Evolutionary conservation across 2,113 vertebrate genomes (phyloP).

Genomic region (Peromyscus californicus): DNA sequence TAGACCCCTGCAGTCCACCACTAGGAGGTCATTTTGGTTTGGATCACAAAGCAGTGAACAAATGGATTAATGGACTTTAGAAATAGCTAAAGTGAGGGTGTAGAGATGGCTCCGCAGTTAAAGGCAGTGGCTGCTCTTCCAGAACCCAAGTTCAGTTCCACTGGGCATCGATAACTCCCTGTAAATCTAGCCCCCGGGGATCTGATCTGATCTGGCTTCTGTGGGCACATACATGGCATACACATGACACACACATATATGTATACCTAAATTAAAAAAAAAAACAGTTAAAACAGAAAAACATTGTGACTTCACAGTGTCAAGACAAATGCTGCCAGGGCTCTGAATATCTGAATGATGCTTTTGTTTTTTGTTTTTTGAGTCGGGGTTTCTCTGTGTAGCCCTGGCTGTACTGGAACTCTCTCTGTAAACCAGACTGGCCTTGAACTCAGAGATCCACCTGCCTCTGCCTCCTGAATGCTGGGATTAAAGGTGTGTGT

Average conservation of each 20-base stretch:
- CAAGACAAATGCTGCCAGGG: constrained; percentile 99
- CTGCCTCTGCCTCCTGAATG: neutral
- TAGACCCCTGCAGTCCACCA: neutral
- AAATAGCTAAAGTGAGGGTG: neutral
- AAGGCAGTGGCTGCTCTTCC: neutral
- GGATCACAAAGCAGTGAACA: neutral
- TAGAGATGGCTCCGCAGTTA: neutral
- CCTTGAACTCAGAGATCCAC: neutral
- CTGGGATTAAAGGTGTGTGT: neutral
- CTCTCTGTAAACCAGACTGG: neutral
- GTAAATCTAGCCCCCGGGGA: neutral
- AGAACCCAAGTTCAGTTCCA: neutral
- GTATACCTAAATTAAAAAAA: too few relatives aligned
- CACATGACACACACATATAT: neutral
- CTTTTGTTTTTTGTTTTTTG: neutral
- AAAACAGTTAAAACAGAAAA: constrained; percentile 69
- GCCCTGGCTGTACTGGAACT: neutral
- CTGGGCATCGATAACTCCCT: neutral
- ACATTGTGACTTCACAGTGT: constrained; percentile 93
- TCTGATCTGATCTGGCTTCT: neutral
- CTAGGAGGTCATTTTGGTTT: neutral
- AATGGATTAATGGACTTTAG: neutral
- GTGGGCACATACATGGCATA: neutral
- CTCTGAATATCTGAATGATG: constrained; percentile 99
- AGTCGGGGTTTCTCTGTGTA: neutral